A percentile compares a stretch with the other conserved stretches of the same genome.
Conservation (phyloP, 2,888 invertebrate genomes). For the Lepidocyrtinus sp. region DNA sequence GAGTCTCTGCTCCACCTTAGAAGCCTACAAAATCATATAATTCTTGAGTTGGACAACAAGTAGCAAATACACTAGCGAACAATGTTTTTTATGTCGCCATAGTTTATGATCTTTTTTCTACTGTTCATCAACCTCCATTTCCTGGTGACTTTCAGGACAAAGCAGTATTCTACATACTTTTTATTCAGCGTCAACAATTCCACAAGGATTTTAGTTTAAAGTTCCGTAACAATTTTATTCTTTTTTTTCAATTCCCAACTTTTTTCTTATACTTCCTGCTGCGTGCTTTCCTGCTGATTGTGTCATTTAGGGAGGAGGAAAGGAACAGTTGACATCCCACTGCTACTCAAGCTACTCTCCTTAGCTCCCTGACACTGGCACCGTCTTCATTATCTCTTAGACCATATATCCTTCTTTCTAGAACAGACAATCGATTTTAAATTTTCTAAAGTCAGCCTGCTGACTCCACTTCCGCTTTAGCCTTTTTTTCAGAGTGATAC, state of each 20-base stretch:
- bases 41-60: conserved; percentile 16
- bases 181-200: conserved; percentile 1
- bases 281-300: conserved; percentile 21
- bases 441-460: not conserved
- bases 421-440: conserved; percentile 3
- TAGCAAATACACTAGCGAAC: conserved; percentile 6
- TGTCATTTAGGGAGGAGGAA: conserved; percentile 8
- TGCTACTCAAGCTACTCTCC: not conserved
- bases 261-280: conserved; percentile 1
- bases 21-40: not conserved
- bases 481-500: not conserved
- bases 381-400: conserved; percentile 9
- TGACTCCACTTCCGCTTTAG: no score
- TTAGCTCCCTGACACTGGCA: conserved; percentile 1
- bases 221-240: conserved; percentile 5
- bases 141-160: conserved; percentile 1
- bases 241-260: not conserved
- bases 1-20: not conserved
- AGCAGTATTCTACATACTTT: no score
- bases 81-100: conserved; percentile 19
- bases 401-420: not conserved
- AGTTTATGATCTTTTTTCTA: conserved; percentile 27
- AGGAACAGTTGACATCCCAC: conserved; percentile 13
- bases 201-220: not conserved
- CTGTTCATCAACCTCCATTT: conserved; percentile 22